A percentile compares a stretch with the other conserved stretches of the same genome.
phyloP scores from a whole-genome alignment of 2,888 invertebrate species.

The Tetranychus truncatus region DNA sequence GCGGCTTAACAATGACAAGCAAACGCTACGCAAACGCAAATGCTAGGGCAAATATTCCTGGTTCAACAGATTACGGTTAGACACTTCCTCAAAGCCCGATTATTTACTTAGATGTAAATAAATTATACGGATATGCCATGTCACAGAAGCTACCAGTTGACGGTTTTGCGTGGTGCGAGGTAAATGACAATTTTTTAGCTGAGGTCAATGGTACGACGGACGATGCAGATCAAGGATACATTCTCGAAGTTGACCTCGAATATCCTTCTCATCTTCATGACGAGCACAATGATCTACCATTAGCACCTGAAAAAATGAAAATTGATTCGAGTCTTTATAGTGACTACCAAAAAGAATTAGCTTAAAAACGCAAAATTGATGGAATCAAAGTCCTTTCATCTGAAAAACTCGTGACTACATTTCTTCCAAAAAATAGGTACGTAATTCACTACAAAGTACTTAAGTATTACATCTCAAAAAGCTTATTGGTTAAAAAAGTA shows the following conservation, averaged over 20 bases:
- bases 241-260: conserved; percentile 2
- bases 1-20: no score
- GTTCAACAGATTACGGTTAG: no score
- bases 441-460: background rate
- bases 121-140: background rate
- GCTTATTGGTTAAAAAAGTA: background rate
- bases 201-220: no score
- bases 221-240: background rate
- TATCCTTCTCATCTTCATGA: conserved; percentile 3
- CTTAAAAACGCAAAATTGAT: background rate
- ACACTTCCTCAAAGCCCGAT: background rate
- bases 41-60: no score
- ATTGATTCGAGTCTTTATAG: background rate
- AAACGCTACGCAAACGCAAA: background rate
- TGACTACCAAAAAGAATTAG: background rate
- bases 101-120: conserved; percentile 27
- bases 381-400: background rate
- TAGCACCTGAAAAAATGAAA: background rate
- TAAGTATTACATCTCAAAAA: background rate
- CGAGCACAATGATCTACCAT: background rate
- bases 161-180: conserved; percentile 8
- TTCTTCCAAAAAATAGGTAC: conserved; percentile 21
- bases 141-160: conserved; percentile 9
- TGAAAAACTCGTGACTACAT: conserved; percentile 18
- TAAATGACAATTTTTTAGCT: background rate